These are phyloP conservation scores for Thymelicus lineola DNA, from an alignment of 2,888 invertebrate species.

Conservation along the genomic window DNA sequence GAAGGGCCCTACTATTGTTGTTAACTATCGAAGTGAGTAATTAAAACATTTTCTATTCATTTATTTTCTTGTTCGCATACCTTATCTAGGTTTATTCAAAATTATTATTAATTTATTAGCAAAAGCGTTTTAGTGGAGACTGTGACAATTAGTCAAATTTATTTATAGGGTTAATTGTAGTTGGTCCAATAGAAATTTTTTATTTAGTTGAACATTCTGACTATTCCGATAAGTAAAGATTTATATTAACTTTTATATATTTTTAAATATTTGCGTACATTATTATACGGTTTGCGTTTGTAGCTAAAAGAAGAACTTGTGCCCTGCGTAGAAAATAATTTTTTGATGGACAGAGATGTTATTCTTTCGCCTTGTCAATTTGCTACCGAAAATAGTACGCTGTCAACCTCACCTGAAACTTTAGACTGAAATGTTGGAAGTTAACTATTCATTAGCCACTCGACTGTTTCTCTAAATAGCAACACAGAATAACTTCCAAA, in stretches of 20 bases:
- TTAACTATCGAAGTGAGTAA: slow-evolving; percentile 33
- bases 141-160: too few species aligned
- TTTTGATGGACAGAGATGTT: slow-evolving; percentile 74
- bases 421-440: slow-evolving; percentile 70
- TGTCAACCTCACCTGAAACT: slow-evolving; percentile 69
- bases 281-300: slow-evolving; percentile 49
- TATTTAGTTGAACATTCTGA: too few species aligned
- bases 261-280: slow-evolving; percentile 40
- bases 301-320: slow-evolving; percentile 43
- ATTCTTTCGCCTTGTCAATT: slow-evolving; percentile 66
- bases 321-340: slow-evolving; percentile 61
- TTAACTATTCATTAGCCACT: slow-evolving; percentile 62
- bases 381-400: slow-evolving; percentile 67
- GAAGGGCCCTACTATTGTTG: slow-evolving; percentile 29
- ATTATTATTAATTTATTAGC: too few species aligned
- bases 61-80: too few species aligned
- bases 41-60: not conserved
- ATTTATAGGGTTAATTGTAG: too few species aligned
- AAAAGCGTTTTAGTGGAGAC: too few species aligned
- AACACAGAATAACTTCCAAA: not conserved
- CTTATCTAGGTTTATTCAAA: too few species aligned
- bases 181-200: too few species aligned
- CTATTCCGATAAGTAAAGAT: too few species aligned
- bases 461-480: slow-evolving; percentile 43
- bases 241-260: slow-evolving; percentile 5